Evolutionary conservation across 2,888 invertebrate genomes (phyloP).

Genomic region (Pyrrhosoma nymphula): DNA sequence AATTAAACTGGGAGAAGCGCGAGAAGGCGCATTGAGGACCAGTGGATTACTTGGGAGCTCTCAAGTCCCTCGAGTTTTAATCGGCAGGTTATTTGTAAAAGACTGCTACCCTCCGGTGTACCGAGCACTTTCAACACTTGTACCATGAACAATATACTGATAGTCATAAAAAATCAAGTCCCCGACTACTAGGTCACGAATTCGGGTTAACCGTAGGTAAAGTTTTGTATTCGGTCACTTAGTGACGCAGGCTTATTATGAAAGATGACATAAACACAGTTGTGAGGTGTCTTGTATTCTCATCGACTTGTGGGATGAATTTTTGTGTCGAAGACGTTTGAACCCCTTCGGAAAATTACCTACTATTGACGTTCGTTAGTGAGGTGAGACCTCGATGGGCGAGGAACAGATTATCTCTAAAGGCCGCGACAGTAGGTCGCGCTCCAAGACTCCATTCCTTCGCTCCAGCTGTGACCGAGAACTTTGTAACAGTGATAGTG

Average conservation of each 20-base stretch:
- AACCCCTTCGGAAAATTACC: neutral
- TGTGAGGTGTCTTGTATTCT: too few relatives aligned
- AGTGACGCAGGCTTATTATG: conserved; percentile 41
- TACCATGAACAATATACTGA: neutral
- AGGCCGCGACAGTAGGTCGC: conserved; percentile 78
- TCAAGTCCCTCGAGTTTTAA: neutral
- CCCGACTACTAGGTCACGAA: conserved; percentile 42
- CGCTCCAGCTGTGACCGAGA: conserved; percentile 82
- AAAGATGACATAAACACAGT: conserved; percentile 36
- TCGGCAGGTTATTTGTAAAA: too few relatives aligned
- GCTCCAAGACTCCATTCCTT: conserved; percentile 85
- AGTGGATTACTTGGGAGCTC: neutral
- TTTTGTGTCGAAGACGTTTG: neutral
- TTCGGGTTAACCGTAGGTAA: neutral
- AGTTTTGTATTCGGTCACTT: neutral
- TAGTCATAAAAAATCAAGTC: neutral
- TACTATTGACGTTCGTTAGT: too few relatives aligned
- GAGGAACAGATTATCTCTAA: neutral
- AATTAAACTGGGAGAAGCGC: conserved; percentile 34
- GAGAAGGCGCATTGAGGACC: neutral
- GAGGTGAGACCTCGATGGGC: conserved; percentile 41
- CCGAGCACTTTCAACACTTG: too few relatives aligned
- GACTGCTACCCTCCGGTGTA: too few relatives aligned
- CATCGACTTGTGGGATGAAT: neutral
- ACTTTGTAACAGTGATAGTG: conserved; percentile 76